Percentiles rank a stretch among this genome's conserved stretches.
phyloP scores from a whole-genome alignment of 2,888 invertebrate genomes.

The Drosophila nr. perissopoda region DNA sequence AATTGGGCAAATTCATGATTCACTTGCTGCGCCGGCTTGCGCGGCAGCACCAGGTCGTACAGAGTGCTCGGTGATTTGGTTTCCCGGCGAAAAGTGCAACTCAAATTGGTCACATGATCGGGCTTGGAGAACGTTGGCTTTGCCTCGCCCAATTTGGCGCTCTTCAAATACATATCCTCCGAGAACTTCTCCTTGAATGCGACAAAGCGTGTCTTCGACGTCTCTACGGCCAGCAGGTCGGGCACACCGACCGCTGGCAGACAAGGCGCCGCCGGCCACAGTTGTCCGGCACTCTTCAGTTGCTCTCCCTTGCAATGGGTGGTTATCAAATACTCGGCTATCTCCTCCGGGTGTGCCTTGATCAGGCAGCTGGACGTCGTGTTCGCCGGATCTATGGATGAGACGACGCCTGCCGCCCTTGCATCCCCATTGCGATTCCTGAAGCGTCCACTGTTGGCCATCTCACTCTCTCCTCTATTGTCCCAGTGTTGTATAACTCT shows the following conservation, averaged over 20 bases:
- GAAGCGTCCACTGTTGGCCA: slow-evolving; percentile 65
- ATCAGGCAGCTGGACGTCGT: slow-evolving; percentile 43
- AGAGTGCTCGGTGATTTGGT: slow-evolving; percentile 18
- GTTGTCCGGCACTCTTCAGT: slow-evolving; percentile 1
- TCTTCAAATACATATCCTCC: slow-evolving; percentile 80
- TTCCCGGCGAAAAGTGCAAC: slow-evolving; percentile 68
- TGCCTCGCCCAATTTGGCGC: slow-evolving; percentile 65
- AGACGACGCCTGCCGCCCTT: slow-evolving; percentile 65
- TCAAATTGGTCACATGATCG: slow-evolving; percentile 71
- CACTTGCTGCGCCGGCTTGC: slow-evolving; percentile 66
- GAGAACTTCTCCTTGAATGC: slow-evolving; percentile 80
- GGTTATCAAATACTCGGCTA: slow-evolving; percentile 69
- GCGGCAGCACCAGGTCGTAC: slow-evolving; percentile 66
- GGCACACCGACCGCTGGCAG: slow-evolving; percentile 58
- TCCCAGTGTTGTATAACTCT: background rate
- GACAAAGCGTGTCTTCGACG: slow-evolving; percentile 78
- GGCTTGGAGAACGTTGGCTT: slow-evolving; percentile 73
- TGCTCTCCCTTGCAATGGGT: slow-evolving; percentile 44
- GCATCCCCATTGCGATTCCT: slow-evolving; percentile 66
- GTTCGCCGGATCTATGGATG: slow-evolving; percentile 1
- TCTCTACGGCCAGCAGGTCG: slow-evolving; percentile 71
- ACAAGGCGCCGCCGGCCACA: slow-evolving; percentile 23
- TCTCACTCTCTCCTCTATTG: background rate
- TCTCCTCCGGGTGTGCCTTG: slow-evolving; percentile 62
- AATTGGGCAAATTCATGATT: slow-evolving; percentile 65